A percentile compares a stretch with the other conserved stretches of the same genome.
Conservation (phyloP, 2,113 vertebrate genomes). For the Xiphophorus maculatus region DNA sequence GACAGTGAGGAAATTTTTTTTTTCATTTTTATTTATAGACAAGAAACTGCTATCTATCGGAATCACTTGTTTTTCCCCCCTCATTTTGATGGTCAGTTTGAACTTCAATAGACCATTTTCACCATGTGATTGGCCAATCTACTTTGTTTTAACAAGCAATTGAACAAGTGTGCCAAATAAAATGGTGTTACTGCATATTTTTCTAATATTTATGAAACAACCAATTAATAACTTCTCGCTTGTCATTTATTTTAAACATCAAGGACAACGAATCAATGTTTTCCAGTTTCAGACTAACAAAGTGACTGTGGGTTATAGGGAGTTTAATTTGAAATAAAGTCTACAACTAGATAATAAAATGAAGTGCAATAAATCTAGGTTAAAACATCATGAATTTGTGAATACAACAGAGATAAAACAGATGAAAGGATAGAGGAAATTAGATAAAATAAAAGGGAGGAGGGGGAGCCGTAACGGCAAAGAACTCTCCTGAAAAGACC, state of each 20-base stretch:
- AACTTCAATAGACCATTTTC: no score
- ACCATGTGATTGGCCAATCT: no score
- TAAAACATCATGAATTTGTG: conserved; percentile 35
- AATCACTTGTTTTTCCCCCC: no score
- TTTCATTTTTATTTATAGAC: no score
- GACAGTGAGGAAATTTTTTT: no score
- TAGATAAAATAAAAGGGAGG: conserved; percentile 8
- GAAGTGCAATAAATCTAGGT: conserved; percentile 18
- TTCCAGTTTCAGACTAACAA: neutral
- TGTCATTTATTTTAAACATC: neutral
- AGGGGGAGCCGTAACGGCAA: conserved; percentile 17
- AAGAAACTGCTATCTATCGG: no score
- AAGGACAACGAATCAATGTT: neutral
- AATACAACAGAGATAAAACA: conserved; percentile 34
- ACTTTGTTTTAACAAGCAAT: no score
- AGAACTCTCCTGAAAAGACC: neutral
- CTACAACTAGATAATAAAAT: neutral
- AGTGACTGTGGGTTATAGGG: neutral
- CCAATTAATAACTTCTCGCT: neutral
- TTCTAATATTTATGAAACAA: neutral
- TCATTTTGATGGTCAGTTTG: no score
- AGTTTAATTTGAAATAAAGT: conserved; percentile 7
- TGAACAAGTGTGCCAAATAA: no score
- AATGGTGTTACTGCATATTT: no score
- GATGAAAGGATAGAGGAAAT: conserved; percentile 41